These are phyloP conservation scores for Ephialtes manifestator DNA, from an alignment of 2,888 invertebrate species.

Conservation along the genomic window DNA sequence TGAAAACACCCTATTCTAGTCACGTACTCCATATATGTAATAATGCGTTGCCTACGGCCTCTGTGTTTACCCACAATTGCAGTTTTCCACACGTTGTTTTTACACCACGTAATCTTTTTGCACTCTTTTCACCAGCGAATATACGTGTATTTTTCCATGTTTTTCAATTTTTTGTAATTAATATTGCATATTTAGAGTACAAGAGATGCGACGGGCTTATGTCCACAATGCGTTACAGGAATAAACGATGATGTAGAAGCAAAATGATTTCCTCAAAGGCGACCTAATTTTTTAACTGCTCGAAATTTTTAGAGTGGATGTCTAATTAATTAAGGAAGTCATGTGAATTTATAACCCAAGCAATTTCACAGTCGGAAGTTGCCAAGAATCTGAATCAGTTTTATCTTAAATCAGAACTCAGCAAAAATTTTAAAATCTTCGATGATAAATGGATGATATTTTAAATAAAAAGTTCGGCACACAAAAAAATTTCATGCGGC, in stretches of 20 bases:
- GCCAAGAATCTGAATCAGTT: too few relatives aligned
- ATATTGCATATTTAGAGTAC: slow-evolving; percentile 7
- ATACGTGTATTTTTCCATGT: neutral
- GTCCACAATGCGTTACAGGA: neutral
- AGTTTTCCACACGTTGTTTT: slow-evolving; percentile 69
- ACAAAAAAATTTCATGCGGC: too few relatives aligned
- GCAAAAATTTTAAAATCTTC: too few relatives aligned
- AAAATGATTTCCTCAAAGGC: too few relatives aligned
- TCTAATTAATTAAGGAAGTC: too few relatives aligned
- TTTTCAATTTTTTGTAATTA: slow-evolving; percentile 7
- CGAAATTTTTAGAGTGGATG: too few relatives aligned
- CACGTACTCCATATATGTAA: slow-evolving; percentile 71
- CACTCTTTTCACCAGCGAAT: neutral
- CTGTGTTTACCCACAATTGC: slow-evolving; percentile 69
- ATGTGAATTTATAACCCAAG: too few relatives aligned
- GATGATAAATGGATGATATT: too few relatives aligned
- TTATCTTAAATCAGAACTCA: too few relatives aligned
- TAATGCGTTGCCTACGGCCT: slow-evolving; percentile 63
- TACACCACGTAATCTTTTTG: slow-evolving; percentile 33
- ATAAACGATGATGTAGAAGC: neutral
- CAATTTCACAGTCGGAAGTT: too few relatives aligned
- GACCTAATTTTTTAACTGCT: too few relatives aligned
- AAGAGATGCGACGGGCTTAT: neutral
- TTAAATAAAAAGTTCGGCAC: too few relatives aligned
- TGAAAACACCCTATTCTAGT: slow-evolving; percentile 69